These are phyloP conservation scores for Sylvilagus bachmani DNA, from an alignment of 2,113 vertebrate genomes.

Conservation along the genomic window DNA sequence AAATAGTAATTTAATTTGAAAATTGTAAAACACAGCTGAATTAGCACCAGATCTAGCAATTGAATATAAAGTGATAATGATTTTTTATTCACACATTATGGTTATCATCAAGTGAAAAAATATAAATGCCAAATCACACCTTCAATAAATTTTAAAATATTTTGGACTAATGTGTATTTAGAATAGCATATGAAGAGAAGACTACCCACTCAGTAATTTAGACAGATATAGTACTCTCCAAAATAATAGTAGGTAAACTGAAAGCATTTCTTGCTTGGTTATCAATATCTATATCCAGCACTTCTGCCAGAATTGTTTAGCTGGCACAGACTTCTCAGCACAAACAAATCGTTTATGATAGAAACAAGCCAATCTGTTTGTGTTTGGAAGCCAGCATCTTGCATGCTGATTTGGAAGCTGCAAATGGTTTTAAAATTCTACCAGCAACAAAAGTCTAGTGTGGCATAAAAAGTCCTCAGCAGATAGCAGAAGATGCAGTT, in stretches of 20 bases:
- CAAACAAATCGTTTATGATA: neutral
- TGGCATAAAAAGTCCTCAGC: neutral
- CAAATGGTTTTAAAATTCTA: slow-evolving; percentile 27
- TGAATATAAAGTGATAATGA: neutral
- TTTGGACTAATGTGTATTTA: neutral
- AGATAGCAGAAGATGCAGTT: neutral
- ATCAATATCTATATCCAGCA: neutral
- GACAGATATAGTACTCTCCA: neutral
- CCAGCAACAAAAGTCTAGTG: neutral
- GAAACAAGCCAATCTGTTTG: neutral
- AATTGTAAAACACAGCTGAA: neutral
- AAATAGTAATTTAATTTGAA: too few relatives aligned
- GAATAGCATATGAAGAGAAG: neutral
- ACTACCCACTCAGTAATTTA: neutral
- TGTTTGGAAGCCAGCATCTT: neutral
- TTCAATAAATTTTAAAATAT: neutral
- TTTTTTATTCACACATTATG: neutral
- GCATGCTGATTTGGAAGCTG: neutral
- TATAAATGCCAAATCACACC: neutral
- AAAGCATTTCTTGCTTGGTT: slow-evolving; percentile 3
- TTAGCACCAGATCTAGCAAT: neutral
- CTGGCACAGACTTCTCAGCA: neutral
- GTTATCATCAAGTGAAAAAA: slow-evolving; percentile 23
- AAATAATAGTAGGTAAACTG: neutral
- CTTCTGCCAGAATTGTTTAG: neutral